A percentile compares a stretch with the other conserved stretches of the same genome.
Conservation (phyloP, 2,113 vertebrate genomes). For the Laticauda laticaudata region DNA sequence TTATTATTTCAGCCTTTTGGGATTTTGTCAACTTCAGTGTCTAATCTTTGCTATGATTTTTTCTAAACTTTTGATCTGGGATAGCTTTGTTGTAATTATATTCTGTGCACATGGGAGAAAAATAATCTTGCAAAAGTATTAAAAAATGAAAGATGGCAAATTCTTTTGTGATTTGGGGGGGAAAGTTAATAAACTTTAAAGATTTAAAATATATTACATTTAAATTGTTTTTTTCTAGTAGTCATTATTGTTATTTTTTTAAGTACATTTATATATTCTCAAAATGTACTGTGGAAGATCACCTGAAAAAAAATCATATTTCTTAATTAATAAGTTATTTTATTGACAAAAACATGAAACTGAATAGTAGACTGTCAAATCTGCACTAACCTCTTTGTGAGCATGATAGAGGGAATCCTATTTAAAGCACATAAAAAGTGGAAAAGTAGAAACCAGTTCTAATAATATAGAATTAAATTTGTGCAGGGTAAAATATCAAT, state of each 20-base stretch:
- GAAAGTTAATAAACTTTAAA: conserved; percentile 2
- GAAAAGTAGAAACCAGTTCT: background rate
- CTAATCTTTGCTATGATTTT: background rate
- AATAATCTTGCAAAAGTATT: background rate
- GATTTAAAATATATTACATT: background rate
- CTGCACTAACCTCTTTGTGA: background rate
- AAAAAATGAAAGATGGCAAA: background rate
- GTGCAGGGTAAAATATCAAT: background rate
- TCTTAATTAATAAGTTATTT: background rate
- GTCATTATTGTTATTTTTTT: background rate
- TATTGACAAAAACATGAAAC: background rate
- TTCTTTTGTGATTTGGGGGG: background rate
- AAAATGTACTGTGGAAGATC: background rate
- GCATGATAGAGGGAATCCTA: background rate
- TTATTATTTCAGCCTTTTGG: background rate
- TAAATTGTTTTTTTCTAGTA: background rate
- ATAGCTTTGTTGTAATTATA: background rate
- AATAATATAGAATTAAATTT: background rate
- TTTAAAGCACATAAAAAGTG: background rate
- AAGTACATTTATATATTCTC: background rate
- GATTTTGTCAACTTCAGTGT: background rate
- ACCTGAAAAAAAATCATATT: background rate
- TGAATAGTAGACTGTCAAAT: background rate
- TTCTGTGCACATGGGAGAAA: background rate
- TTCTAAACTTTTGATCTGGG: conserved; percentile 11